Evolutionary conservation across 2,113 vertebrate species (phyloP).

Genomic region (Melanerpes formicivorus): DNA sequence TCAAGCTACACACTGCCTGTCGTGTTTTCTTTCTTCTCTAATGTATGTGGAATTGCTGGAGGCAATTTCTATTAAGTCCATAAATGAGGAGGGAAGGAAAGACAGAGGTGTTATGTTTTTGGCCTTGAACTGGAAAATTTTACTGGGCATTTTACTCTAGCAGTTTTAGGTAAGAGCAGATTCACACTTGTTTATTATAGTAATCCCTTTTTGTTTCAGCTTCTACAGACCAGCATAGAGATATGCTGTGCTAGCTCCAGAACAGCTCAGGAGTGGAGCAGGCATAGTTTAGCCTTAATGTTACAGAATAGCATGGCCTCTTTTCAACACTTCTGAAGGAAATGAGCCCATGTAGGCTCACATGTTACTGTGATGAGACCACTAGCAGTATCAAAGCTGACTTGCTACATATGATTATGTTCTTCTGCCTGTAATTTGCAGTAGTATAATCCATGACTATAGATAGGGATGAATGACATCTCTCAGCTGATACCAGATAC

Average conservation of each 20-base stretch:
- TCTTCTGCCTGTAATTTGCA: background rate
- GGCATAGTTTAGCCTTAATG: background rate
- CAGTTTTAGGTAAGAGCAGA: background rate
- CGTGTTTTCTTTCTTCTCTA: slow-evolving; percentile 19
- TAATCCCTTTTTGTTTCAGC: background rate
- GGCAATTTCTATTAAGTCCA: background rate
- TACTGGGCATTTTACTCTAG: background rate
- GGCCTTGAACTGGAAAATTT: background rate
- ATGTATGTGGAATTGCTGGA: background rate
- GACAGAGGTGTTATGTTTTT: background rate
- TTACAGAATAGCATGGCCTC: rapidly evolving
- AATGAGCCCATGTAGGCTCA: background rate
- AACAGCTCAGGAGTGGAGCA: background rate
- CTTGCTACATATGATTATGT: background rate
- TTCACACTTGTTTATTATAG: background rate
- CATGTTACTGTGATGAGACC: background rate
- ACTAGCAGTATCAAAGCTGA: background rate
- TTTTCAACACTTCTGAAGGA: background rate
- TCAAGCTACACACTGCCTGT: background rate
- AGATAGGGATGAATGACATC: background rate
- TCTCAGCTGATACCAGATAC: background rate
- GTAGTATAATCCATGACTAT: rapidly evolving
- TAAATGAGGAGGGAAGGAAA: background rate
- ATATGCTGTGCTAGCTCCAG: background rate
- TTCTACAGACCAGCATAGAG: background rate